Percentiles rank a stretch among this genome's conserved stretches.
Evolutionary conservation across 2,113 vertebrate species (phyloP).

Genomic region (Leuciscus idus): DNA sequence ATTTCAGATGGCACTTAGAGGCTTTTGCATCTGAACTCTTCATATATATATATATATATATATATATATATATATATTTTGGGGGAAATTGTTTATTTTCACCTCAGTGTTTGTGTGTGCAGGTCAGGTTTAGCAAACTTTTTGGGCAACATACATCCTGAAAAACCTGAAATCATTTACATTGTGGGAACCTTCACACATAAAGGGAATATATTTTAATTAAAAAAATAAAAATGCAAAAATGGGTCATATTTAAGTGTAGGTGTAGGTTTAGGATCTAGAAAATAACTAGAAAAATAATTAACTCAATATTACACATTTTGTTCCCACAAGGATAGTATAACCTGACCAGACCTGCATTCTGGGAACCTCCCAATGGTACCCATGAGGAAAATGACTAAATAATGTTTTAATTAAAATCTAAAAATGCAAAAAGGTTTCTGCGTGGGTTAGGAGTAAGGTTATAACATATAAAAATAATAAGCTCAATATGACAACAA

Average conservation of each 20-base stretch:
- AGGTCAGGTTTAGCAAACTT: not conserved
- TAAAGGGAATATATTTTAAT: constrained; percentile 20
- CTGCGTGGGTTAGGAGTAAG: not conserved
- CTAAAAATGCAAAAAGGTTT: not conserved
- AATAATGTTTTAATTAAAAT: constrained; percentile 24
- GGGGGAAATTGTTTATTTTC: not conserved
- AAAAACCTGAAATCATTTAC: not conserved
- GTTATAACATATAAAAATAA: constrained; percentile 3
- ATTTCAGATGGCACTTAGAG: no score
- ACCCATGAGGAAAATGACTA: constrained; percentile 1
- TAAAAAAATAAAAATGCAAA: not conserved
- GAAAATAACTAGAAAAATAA: constrained; percentile 17
- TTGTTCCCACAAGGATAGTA: not conserved
- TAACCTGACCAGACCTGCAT: not conserved
- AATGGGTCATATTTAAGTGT: not conserved
- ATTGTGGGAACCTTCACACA: not conserved
- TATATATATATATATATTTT: no score
- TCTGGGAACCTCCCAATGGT: not conserved
- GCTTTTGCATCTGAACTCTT: no score
- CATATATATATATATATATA: no score
- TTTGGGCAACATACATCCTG: not conserved
- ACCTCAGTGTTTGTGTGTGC: not conserved
- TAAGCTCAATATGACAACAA: not conserved
- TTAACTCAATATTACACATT: not conserved
- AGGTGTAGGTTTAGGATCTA: not conserved